These are phyloP conservation scores for Balearica regulorum DNA, from an alignment of 2,797 vertebrate species.

Conservation along the genomic window DNA sequence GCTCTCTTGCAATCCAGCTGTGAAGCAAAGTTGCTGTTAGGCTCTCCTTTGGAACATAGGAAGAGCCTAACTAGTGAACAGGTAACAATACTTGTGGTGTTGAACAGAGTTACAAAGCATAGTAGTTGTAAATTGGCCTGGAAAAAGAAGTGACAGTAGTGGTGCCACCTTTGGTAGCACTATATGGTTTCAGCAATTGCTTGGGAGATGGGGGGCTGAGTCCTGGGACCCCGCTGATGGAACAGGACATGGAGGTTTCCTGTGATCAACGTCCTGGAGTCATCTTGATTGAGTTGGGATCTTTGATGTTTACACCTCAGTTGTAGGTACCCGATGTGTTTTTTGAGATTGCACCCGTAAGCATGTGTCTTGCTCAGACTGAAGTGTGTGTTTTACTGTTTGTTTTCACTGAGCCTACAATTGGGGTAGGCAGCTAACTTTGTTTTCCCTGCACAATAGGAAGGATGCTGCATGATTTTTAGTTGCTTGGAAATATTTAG, in stretches of 20 bases:
- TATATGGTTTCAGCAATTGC: not conserved
- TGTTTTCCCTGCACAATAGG: not conserved
- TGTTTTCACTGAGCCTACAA: not conserved
- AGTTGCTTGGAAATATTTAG: not conserved
- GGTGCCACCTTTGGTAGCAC: not conserved
- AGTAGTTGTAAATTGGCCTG: not conserved
- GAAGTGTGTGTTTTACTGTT: not conserved
- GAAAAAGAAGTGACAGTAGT: not conserved
- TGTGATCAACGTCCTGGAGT: not conserved
- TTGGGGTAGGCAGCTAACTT: not conserved
- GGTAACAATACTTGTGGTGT: not conserved
- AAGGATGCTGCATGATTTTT: not conserved
- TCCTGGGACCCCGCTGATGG: not conserved
- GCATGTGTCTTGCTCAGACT: not conserved
- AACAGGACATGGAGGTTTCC: not conserved
- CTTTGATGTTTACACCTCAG: not conserved
- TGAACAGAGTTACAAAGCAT: accelerated
- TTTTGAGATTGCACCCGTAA: not conserved
- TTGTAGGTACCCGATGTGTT: not conserved
- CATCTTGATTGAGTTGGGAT: not conserved
- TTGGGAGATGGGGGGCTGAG: not conserved
- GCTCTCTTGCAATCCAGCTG: not conserved
- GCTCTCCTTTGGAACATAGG: not conserved
- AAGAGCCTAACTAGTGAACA: not conserved
- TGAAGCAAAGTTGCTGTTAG: not conserved